These are phyloP conservation scores for Lagopus leucura DNA, from an alignment of 2,113 vertebrate genomes.

Conservation along the genomic window DNA sequence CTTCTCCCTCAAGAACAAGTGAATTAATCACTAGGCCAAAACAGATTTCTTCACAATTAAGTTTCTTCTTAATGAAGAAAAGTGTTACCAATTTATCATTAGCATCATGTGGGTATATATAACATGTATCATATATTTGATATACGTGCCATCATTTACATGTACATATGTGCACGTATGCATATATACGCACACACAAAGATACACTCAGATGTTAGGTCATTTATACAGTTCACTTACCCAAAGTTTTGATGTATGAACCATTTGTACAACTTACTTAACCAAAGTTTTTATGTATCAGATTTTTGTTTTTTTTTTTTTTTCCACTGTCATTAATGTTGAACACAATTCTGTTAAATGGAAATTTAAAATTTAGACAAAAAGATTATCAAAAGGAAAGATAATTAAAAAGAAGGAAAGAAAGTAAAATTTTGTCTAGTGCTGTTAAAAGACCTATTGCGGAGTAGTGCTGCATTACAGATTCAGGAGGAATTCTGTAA, in stretches of 20 bases:
- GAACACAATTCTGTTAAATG: background rate
- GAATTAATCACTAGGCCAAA: background rate
- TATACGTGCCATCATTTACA: background rate
- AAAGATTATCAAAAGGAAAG: background rate
- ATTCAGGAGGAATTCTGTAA: background rate
- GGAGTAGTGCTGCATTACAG: background rate
- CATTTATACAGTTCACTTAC: background rate
- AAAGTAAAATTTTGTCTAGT: background rate
- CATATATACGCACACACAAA: background rate
- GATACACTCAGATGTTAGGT: background rate
- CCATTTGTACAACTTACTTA: background rate
- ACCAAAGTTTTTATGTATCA: background rate
- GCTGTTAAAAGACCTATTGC: background rate
- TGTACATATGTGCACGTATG: background rate
- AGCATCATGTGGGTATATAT: background rate
- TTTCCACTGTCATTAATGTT: background rate
- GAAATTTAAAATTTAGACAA: background rate
- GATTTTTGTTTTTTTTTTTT: background rate
- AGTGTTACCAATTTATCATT: background rate
- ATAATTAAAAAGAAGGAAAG: background rate
- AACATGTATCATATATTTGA: background rate
- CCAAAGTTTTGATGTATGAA: background rate
- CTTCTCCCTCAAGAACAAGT: background rate
- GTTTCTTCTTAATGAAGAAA: background rate
- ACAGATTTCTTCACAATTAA: background rate